phyloP scores from a whole-genome alignment of 2,797 vertebrate genomes.

The Babyrousa celebensis region DNA sequence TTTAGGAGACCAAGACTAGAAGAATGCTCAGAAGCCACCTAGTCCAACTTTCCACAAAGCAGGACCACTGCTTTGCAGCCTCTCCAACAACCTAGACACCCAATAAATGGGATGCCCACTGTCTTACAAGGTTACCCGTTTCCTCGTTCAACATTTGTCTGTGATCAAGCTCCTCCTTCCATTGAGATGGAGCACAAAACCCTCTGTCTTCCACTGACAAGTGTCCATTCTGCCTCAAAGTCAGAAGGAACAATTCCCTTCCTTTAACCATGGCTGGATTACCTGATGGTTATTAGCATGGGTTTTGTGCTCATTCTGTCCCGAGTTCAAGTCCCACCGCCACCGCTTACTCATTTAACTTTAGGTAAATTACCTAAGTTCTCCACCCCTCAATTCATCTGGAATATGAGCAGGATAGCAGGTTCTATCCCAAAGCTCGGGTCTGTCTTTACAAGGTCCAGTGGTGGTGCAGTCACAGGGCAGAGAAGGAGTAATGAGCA shows the following conservation, averaged over 20 bases:
- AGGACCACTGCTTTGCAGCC: background rate
- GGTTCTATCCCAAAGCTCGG: background rate
- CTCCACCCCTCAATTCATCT: background rate
- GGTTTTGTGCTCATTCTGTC: background rate
- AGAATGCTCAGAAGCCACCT: background rate
- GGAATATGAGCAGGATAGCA: background rate
- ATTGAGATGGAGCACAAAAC: background rate
- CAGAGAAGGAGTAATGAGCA: background rate
- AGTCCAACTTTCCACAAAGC: background rate
- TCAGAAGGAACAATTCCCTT: background rate
- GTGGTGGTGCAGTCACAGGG: background rate
- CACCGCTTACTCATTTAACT: background rate
- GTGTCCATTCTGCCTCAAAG: background rate
- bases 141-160: background rate
- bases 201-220: background rate
- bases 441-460: background rate
- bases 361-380: background rate
- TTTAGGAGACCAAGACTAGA: background rate
- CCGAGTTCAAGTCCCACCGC: background rate
- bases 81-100: background rate
- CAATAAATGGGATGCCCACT: accelerated
- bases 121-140: background rate
- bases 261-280: background rate
- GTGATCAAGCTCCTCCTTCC: background rate
- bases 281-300: too few species aligned